Conservation (phyloP, 1,140 invertebrate genomes). For the Panagrolaimus sp. region DNA sequence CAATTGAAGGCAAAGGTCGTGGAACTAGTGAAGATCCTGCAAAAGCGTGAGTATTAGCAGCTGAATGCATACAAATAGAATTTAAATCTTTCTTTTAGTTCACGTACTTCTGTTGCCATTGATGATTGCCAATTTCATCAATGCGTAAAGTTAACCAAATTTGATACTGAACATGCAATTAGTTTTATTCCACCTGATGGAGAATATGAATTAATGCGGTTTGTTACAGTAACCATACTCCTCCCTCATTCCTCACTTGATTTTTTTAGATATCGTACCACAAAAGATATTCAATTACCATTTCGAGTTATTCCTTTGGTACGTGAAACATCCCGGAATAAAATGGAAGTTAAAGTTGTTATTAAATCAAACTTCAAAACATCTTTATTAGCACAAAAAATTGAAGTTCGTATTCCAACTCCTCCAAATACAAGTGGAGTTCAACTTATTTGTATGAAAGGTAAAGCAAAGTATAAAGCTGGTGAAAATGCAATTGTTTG, state of each 20-base stretch:
- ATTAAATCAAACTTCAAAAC: constrained; percentile 99
- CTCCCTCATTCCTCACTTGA: constrained; percentile 22
- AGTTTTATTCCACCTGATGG: constrained; percentile 99
- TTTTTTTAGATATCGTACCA: constrained; percentile 87
- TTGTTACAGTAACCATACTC: neutral
- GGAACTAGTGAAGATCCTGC: constrained; percentile 75
- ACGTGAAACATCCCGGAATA: constrained; percentile 90
- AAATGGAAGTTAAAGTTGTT: constrained; percentile 99
- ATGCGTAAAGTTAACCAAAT: constrained; percentile 98
- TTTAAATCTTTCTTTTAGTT: constrained; percentile 33
- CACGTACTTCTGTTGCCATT: constrained; percentile 81
- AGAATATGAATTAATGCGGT: constrained; percentile 99
- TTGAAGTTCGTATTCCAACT: constrained; percentile 93
- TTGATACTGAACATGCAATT: constrained; percentile 99
- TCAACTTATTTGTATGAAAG: constrained; percentile 96
- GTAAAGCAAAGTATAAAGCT: constrained; percentile 99
- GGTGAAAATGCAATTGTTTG: constrained; percentile 99
- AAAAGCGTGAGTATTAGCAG: constrained; percentile 59
- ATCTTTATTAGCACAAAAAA: constrained; percentile 93
- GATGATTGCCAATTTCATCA: constrained; percentile 99
- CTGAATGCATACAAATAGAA: constrained; percentile 13
- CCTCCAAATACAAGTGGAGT: constrained; percentile 97
- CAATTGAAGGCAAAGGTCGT: constrained; percentile 91
- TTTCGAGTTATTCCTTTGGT: constrained; percentile 98
- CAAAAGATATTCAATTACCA: constrained; percentile 98